phyloP scores from a whole-genome alignment of 2,797 vertebrate genomes.

The Cirrhinus mrigala region DNA sequence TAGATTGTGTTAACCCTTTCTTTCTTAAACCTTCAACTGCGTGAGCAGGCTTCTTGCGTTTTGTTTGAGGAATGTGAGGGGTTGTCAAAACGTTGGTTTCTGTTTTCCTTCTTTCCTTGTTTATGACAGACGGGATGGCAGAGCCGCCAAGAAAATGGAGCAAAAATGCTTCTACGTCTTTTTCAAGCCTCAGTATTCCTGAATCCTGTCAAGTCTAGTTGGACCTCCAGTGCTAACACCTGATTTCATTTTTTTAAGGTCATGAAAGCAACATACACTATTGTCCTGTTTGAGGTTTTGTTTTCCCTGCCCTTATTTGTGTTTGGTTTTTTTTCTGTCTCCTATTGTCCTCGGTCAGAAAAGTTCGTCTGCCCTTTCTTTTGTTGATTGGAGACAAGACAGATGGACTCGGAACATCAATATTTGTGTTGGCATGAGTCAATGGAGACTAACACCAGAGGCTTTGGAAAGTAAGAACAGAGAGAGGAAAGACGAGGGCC shows the following conservation, averaged over 20 bases:
- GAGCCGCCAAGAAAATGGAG: background rate
- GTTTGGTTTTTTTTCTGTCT: slow-evolving; percentile 25
- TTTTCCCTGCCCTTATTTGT: slow-evolving; percentile 16
- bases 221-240: background rate
- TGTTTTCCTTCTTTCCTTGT: background rate
- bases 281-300: slow-evolving; percentile 32
- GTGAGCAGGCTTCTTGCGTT: background rate
- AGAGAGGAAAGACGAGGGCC: background rate
- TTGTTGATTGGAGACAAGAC: slow-evolving; percentile 40
- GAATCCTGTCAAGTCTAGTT: background rate
- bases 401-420: slow-evolving; percentile 38
- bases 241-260: background rate
- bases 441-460: slow-evolving; percentile 35
- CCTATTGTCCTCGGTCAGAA: slow-evolving; percentile 21
- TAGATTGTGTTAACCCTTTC: background rate
- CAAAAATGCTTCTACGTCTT: background rate
- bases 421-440: slow-evolving; percentile 55
- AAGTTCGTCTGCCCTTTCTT: slow-evolving; percentile 17
- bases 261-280: background rate
- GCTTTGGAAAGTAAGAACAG: slow-evolving; percentile 43
- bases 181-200: background rate
- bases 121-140: background rate
- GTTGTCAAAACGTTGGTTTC: slow-evolving; percentile 13
- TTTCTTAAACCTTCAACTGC: background rate
- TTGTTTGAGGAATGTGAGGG: slow-evolving; percentile 9